Evolutionary conservation across 2,113 vertebrate genomes (phyloP), one percentile per base, ranked within the genome.

Genomic region (Oenanthe oenanthe): DNA sequence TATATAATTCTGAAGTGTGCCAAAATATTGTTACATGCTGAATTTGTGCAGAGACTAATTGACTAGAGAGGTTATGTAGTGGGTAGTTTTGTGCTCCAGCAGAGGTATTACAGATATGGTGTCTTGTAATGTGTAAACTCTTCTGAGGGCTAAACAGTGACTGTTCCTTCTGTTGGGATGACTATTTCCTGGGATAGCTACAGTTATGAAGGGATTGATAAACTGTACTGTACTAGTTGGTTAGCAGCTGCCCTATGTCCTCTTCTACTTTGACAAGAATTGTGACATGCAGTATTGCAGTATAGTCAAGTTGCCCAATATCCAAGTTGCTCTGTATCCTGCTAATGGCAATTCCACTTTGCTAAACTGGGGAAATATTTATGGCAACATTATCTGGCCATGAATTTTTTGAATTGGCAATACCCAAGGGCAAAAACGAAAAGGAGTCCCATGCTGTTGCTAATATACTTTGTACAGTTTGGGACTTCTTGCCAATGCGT

Each of bases 101-200:
- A 72, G 48, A 67, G 79, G 21, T 1, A 0, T 86, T 82, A 48
- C 14, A 12, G 22, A 10, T 66, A 26, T 0, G 0, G 12, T 34
- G 18, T 16, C 4, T 32, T 34, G 13, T 48, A 57, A 81, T 25
- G 17, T 1, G 2, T 47, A 47, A 60, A 65, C 21, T 40, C 31
- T 65, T 77, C 40, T 51, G 34, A 61, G 51, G 16, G n/a, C 21
- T 78, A 29, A 74, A 61, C 4, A 29, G 45, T 5, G 11, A 47
- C 34, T 70, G 16, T 20, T 71, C 13, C 47, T 47, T 61, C 45
- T 43, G 0, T n/a, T 68, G 34, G 34, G 9, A 18, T 45, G 45
- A 24, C 36, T 77, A 34, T 73, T 57, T 85, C 16, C 65, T 61
- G 56, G 32, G 12, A 42, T 38, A 88, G 54, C n/a, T 80, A 43